Evolutionary conservation across 2,113 vertebrate species (phyloP), one percentile per base, ranked within the genome.

Genomic region (Pygoscelis antarcticus): DNA sequence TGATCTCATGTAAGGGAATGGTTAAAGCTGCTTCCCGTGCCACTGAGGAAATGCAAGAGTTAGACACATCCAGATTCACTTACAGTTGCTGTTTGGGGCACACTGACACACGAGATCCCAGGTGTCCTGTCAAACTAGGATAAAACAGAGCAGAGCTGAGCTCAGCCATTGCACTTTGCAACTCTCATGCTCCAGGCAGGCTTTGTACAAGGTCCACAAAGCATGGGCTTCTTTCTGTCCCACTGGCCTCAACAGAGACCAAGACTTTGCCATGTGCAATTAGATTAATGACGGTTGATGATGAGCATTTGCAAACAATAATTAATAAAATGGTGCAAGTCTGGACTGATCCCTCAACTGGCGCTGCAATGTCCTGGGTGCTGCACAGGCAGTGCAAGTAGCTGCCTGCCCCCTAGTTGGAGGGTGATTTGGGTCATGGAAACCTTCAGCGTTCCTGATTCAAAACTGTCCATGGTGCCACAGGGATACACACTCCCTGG

Each of bases 81-180:
- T 54, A 46, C 20, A 23, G 17, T 30, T 65, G 26, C 44, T 46
- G 12, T 70, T n/a, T 38, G 68, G 46, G 30, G 30, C 25, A 16
- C 30, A 12, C 12, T 20, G 26, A 46, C 58, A 26, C 0, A 2
- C 0, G 9, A 55, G 38, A 22, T 51, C n/a, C 78, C 64, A 42
- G 19, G 25, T 74, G 36, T 78, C 36, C 60, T 12, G 3, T 58
- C 16, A 27, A 23, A 42, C 9, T 8, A 9, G 10, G 29, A 20
- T 10, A 58, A 32, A 57, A 22, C 11, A 42, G 29, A 29, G 34
- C 16, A 70, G 46, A 55, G 21, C 57, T 1, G 1, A 79, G 66
- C 65, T 80, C 49, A 76, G 68, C 18, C 0, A 0, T 25, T 42
- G 44, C 19, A 29, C 38, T 60, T 70, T 46, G 54, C n/a, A 30